These are phyloP conservation scores for Pristionchus pacificus DNA, from an alignment of 1,140 invertebrate species.

Conservation along the genomic window DNA sequence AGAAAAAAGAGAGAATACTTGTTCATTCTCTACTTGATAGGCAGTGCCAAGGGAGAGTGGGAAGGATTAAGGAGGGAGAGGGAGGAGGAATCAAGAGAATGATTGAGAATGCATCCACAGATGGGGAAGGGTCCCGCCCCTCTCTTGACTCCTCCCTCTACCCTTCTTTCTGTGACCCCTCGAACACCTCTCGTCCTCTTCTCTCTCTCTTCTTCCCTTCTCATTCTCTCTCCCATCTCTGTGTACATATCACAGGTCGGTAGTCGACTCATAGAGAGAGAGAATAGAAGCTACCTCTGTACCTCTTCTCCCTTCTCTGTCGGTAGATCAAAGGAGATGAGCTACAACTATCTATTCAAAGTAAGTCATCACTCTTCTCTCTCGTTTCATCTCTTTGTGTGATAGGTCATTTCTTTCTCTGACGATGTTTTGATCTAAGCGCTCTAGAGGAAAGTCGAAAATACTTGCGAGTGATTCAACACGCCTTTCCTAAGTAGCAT, in stretches of 20 bases:
- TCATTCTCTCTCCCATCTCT: neutral
- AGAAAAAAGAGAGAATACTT: no score
- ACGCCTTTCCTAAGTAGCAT: no score
- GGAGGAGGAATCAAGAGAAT: slow-evolving; percentile 2
- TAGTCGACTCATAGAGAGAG: no score
- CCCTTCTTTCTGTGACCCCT: neutral
- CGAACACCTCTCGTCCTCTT: neutral
- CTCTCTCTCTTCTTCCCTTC: neutral
- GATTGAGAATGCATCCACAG: neutral
- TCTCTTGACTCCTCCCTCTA: neutral
- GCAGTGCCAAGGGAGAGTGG: slow-evolving; percentile 2
- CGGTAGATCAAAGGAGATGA: no score
- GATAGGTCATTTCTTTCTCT: neutral
- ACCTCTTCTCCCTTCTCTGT: neutral
- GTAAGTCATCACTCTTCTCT: slow-evolving; percentile 14
- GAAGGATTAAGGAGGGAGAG: slow-evolving; percentile 3
- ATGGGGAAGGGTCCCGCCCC: neutral
- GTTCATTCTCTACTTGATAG: slow-evolving; percentile 7
- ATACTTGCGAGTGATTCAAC: no score
- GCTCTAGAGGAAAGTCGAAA: no score
- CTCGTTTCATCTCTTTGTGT: neutral
- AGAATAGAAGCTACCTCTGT: neutral
- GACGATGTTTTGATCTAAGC: no score
- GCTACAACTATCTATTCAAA: slow-evolving; percentile 57
- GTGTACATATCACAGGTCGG: no score